Percentiles rank a stretch among this genome's conserved stretches.
Conservation (phyloP, 2,888 invertebrate species). For the Phyto melanocephala region DNA sequence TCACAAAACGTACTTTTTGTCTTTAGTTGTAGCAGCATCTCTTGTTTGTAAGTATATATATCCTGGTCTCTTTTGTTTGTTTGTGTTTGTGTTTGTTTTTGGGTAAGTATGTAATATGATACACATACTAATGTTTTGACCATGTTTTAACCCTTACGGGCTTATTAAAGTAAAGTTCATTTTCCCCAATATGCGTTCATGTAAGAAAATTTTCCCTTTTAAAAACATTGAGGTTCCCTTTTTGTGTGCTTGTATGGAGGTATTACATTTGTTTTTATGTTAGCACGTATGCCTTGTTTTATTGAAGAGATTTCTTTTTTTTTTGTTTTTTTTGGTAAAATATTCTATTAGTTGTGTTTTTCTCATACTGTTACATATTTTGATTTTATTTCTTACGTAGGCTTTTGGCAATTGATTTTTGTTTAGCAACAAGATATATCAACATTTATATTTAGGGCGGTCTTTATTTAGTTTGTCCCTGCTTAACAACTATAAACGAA, state of each 20-base stretch:
- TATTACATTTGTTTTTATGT: not conserved
- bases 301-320: not conserved
- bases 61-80: no score
- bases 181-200: not conserved
- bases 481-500: not conserved
- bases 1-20: not conserved
- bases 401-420: not conserved
- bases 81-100: constrained; percentile 52
- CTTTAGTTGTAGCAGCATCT: not conserved
- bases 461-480: constrained; percentile 22
- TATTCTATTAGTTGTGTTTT: not conserved
- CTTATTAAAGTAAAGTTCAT: constrained; percentile 52
- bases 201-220: not conserved
- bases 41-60: constrained; percentile 9
- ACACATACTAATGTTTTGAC: constrained; percentile 55
- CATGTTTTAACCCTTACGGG: constrained; percentile 47
- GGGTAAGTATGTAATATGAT: constrained; percentile 28
- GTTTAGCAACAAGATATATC: constrained; percentile 2
- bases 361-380: not conserved
- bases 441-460: constrained; percentile 26
- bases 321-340: not conserved
- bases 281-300: not conserved
- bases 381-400: not conserved
- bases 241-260: not conserved
- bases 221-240: constrained; percentile 17